phyloP scores from a whole-genome alignment of 2,888 invertebrate species.

The Diplazon laetatorius region DNA sequence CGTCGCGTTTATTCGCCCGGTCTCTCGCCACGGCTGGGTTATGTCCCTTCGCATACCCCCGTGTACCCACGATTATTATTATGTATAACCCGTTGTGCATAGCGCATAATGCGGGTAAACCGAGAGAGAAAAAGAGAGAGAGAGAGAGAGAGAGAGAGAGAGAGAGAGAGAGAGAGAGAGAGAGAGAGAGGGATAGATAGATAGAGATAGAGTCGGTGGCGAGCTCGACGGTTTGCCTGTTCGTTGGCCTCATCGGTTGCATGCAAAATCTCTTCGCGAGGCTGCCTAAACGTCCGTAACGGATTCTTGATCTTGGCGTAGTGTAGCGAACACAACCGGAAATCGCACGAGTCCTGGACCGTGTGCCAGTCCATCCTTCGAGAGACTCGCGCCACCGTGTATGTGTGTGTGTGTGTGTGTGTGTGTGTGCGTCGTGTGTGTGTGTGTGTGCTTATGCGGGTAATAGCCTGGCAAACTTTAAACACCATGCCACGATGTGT shows the following conservation, averaged over 20 bases:
- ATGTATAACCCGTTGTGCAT: constrained; percentile 44
- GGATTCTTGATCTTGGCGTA: constrained; percentile 63
- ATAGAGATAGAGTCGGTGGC: too few species aligned
- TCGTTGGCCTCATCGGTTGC: constrained; percentile 52
- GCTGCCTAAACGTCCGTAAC: constrained; percentile 63
- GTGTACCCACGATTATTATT: constrained; percentile 57
- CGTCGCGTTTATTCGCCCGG: constrained; percentile 8
- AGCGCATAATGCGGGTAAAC: constrained; percentile 14
- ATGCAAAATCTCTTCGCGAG: constrained; percentile 51
- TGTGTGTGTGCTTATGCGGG: constrained; percentile 1
- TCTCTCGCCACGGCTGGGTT: constrained; percentile 16
- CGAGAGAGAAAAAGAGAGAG: too few species aligned
- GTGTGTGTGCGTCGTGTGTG: background rate
- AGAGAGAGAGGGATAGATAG: too few species aligned
- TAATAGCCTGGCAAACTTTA: constrained; percentile 57
- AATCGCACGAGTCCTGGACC: constrained; percentile 59
- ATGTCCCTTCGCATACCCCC: background rate
- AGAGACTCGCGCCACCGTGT: background rate
- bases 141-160: too few species aligned
- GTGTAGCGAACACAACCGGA: constrained; percentile 59
- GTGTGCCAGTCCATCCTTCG: constrained; percentile 44
- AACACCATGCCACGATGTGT: constrained; percentile 46
- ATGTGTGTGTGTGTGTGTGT: too few species aligned
- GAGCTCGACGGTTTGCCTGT: constrained; percentile 40
- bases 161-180: too few species aligned